Conservation (phyloP, 2,113 vertebrate genomes). For the cattle (Bos taurus) region DNA sequence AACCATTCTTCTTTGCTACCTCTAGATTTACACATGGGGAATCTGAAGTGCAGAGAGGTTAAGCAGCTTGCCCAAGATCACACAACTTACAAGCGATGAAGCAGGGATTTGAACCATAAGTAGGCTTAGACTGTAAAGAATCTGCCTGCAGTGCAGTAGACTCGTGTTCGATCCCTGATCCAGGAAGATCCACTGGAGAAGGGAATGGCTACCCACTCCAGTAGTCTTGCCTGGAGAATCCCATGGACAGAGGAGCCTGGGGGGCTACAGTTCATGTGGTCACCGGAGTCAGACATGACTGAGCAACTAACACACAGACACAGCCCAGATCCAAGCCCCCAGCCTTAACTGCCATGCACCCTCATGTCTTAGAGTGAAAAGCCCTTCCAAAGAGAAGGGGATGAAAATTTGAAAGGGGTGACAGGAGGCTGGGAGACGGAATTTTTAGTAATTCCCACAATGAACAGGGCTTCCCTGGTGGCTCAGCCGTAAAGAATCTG, state of each 20-base stretch:
- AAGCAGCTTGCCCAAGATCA: not conserved
- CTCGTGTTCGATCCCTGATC: not conserved
- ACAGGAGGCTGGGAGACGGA: not conserved
- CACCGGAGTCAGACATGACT: not conserved
- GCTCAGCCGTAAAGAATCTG: not conserved
- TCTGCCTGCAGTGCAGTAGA: not conserved
- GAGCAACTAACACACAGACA: not conserved
- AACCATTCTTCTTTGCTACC: rapidly evolving
- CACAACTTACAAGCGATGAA: not conserved
- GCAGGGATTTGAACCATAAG: not conserved
- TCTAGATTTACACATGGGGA: not conserved
- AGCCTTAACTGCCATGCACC: rapidly evolving
- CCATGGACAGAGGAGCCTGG: not conserved
- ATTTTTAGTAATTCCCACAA: not conserved
- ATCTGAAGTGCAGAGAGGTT: not conserved
- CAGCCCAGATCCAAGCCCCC: not conserved
- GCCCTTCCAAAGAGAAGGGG: not conserved
- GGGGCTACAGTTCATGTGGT: not conserved
- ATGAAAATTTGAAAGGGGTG: not conserved
- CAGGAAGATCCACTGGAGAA: not conserved
- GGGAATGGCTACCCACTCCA: not conserved
- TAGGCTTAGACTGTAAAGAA: not conserved
- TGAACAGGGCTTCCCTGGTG: not conserved
- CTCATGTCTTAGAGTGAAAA: not conserved
- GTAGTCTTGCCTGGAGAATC: not conserved